phyloP scores from a whole-genome alignment of 2,797 vertebrate species.

The Melanotaenia nigrans region DNA sequence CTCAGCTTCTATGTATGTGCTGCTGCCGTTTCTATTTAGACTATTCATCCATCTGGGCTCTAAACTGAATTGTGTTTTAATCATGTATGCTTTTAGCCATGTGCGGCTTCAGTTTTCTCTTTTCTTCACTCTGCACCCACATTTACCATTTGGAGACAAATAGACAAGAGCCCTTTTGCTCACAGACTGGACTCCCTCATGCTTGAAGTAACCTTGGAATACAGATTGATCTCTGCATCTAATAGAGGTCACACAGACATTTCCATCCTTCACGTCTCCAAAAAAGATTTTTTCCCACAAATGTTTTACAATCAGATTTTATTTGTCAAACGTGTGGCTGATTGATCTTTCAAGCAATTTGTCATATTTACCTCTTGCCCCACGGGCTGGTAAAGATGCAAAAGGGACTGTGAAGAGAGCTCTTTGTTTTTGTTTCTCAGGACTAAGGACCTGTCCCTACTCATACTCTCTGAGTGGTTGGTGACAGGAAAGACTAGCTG shows the following conservation, averaged over 20 bases:
- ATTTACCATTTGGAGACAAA: constrained; percentile 50
- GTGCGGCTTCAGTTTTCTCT: constrained; percentile 67
- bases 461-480: constrained; percentile 67
- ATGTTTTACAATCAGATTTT: constrained; percentile 62
- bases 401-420: constrained; percentile 28
- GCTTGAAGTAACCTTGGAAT: constrained; percentile 63
- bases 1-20: constrained; percentile 62
- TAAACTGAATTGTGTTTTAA: constrained; percentile 79
- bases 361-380: constrained; percentile 50
- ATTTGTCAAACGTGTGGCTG: constrained; percentile 55
- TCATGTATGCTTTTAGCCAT: constrained; percentile 77
- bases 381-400: constrained; percentile 36
- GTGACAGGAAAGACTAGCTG: constrained; percentile 73
- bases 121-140: constrained; percentile 54
- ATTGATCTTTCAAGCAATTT: constrained; percentile 55
- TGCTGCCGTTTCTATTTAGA: constrained; percentile 66
- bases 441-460: constrained; percentile 62
- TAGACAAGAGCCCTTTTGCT: constrained; percentile 45
- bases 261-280: constrained; percentile 46
- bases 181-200: constrained; percentile 28
- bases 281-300: constrained; percentile 38
- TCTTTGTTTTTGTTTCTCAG: constrained; percentile 42
- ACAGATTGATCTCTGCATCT: constrained; percentile 51
- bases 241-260: constrained; percentile 66
- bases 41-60: constrained; percentile 68